phyloP scores from a whole-genome alignment of 2,797 vertebrate genomes.

The Distichodus sexfasciatus region DNA sequence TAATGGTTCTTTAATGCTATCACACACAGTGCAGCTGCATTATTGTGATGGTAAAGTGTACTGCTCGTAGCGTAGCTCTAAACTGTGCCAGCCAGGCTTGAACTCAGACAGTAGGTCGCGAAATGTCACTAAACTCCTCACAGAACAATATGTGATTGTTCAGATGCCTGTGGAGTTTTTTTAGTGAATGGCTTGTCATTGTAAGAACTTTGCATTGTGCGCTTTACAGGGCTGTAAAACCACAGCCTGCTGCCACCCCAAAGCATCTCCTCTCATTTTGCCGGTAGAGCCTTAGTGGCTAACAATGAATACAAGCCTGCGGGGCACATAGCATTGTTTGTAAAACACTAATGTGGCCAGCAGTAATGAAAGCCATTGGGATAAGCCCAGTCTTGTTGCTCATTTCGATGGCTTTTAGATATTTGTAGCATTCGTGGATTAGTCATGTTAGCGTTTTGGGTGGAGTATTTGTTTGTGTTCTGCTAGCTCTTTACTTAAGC shows the following conservation, averaged over 20 bases:
- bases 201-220: constrained; percentile 29
- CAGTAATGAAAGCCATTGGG: no score
- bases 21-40: constrained; percentile 29
- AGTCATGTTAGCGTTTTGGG: no score
- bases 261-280: constrained; percentile 10
- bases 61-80: neutral
- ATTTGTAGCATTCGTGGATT: no score
- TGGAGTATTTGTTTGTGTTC: no score
- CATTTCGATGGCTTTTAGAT: no score
- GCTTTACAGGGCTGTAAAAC: constrained; percentile 13
- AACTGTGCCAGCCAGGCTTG: neutral
- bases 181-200: constrained; percentile 14
- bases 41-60: constrained; percentile 38
- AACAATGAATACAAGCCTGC: no score
- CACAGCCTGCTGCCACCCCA: constrained; percentile 23
- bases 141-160: constrained; percentile 41
- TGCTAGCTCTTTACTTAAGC: no score
- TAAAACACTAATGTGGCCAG: no score
- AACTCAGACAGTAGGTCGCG: constrained; percentile 33
- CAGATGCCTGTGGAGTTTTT: constrained; percentile 20
- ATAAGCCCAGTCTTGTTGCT: no score
- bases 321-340: no score
- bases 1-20: neutral
- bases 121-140: constrained; percentile 38
- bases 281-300: neutral